phyloP scores from a whole-genome alignment of 1,140 invertebrate genomes.

The Anagrus nilaparvatae region DNA sequence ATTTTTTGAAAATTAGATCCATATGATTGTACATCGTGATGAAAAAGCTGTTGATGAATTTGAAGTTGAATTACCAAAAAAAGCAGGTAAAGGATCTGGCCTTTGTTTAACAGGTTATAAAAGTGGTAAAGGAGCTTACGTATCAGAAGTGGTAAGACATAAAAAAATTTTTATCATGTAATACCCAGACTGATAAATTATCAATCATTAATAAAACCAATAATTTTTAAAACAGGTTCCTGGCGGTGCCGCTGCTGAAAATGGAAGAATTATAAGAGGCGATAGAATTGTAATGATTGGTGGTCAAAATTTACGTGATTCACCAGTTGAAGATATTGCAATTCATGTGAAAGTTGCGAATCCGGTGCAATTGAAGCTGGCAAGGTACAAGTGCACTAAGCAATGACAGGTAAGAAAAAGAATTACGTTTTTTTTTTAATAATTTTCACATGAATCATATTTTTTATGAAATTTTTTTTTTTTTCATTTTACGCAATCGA shows the following conservation, averaged over 20 bases:
- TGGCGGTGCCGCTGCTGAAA: conserved; percentile 83
- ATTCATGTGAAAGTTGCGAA: conserved; percentile 37
- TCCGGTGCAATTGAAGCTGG: conserved; percentile 36
- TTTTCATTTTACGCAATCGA: too few species aligned
- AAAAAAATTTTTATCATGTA: not conserved
- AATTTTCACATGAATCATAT: too few species aligned
- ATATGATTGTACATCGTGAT: conserved; percentile 84
- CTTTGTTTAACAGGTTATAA: conserved; percentile 82
- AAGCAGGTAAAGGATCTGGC: conserved; percentile 85
- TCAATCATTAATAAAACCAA: too few species aligned
- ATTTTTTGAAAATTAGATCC: conserved; percentile 28
- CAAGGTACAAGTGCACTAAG: conserved; percentile 34
- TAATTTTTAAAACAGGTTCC: too few species aligned
- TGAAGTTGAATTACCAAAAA: conserved; percentile 84
- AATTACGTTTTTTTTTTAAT: too few species aligned
- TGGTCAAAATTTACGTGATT: conserved; percentile 72
- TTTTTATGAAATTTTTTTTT: too few species aligned
- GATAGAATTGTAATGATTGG: conserved; percentile 88
- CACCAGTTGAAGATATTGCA: conserved; percentile 64
- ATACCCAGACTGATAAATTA: too few species aligned
- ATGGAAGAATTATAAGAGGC: conserved; percentile 84
- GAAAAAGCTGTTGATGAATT: conserved; percentile 73
- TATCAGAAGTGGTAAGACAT: conserved; percentile 82
- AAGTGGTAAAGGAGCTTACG: conserved; percentile 80
- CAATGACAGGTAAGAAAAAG: conserved; percentile 30